A percentile compares a stretch with the other conserved stretches of the same genome.
phyloP scores from a whole-genome alignment of 2,113 vertebrate species.

The Aix galericulata region DNA sequence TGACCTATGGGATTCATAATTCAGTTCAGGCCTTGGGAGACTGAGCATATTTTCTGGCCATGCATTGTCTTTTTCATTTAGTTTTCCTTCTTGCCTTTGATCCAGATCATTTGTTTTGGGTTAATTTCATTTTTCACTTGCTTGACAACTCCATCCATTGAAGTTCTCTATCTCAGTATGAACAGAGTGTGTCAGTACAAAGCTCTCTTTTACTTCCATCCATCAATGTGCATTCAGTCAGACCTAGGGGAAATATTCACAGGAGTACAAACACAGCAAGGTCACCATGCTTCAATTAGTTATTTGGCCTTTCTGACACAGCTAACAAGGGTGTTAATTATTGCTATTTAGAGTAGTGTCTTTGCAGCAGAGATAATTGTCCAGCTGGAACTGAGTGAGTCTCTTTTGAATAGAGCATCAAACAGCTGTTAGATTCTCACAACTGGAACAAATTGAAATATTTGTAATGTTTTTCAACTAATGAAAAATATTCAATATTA shows the following conservation, averaged over 20 bases:
- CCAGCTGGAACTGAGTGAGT: constrained; percentile 48
- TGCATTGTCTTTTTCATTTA: background rate
- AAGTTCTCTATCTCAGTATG: constrained; percentile 20
- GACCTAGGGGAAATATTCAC: constrained; percentile 35
- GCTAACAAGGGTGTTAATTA: constrained; percentile 68
- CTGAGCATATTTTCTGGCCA: constrained; percentile 9
- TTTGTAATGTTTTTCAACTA: constrained; percentile 21
- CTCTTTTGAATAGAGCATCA: constrained; percentile 33
- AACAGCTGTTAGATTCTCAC: constrained; percentile 37
- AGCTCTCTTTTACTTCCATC: constrained; percentile 23
- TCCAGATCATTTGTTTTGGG: constrained; percentile 39
- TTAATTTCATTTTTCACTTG: constrained; percentile 54
- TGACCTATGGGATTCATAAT: constrained; percentile 39
- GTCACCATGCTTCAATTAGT: constrained; percentile 59
- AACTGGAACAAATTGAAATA: constrained; percentile 54
- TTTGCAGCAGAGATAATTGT: constrained; percentile 56
- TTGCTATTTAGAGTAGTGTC: constrained; percentile 20
- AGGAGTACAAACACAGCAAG: constrained; percentile 31
- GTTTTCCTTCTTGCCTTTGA: constrained; percentile 47
- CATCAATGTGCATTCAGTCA: constrained; percentile 2
- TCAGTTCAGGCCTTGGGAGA: background rate
- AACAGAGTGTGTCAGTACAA: background rate
- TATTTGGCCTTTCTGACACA: constrained; percentile 61
- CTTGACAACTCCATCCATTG: constrained; percentile 27
- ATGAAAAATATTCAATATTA: constrained; percentile 10